Conservation (phyloP, 2,113 vertebrate genomes). For the Grammomys surdaster region DNA sequence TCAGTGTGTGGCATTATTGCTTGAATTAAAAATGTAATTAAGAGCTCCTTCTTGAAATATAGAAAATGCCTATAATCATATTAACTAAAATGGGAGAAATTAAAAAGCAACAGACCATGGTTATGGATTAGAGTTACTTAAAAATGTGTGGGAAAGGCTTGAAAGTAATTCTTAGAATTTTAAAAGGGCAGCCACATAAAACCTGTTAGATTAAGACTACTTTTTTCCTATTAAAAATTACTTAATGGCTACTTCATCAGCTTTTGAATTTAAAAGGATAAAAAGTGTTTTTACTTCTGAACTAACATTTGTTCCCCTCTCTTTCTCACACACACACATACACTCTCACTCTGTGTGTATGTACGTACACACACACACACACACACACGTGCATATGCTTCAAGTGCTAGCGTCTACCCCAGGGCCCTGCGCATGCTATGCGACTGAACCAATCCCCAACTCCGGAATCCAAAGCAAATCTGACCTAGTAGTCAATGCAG, state of each 20-base stretch:
- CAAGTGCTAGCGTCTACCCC: background rate
- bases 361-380: too few relatives aligned
- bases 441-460: too few relatives aligned
- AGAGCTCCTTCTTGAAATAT: background rate
- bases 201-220: background rate
- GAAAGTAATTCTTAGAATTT: background rate
- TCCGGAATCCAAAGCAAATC: background rate
- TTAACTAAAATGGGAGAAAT: slow-evolving; percentile 1
- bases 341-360: background rate
- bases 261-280: slow-evolving; percentile 27
- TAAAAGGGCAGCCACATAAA: background rate
- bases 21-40: slow-evolving; percentile 5
- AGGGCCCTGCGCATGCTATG: background rate
- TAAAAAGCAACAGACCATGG: background rate
- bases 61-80: background rate
- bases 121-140: background rate
- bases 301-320: background rate
- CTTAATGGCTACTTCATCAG: background rate
- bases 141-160: background rate
- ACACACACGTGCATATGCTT: too few relatives aligned
- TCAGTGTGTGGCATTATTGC: background rate
- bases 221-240: background rate
- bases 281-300: background rate
- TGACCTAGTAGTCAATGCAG: background rate
- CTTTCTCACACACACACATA: background rate